These are phyloP conservation scores for Haemorhous mexicanus DNA, from an alignment of 2,113 vertebrate genomes.

Conservation along the genomic window DNA sequence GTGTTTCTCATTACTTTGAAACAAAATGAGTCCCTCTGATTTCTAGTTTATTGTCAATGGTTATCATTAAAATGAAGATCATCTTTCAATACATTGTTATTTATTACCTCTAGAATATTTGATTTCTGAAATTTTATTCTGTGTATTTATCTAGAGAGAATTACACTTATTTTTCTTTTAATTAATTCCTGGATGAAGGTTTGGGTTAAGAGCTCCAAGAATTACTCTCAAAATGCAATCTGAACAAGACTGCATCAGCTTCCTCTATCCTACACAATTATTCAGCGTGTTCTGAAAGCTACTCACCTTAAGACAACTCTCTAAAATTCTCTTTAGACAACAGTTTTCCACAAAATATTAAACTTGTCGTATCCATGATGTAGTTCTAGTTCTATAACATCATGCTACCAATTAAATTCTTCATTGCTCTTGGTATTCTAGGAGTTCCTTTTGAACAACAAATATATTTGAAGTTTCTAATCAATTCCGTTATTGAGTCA, in stretches of 20 bases:
- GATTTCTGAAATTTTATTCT: not conserved
- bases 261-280: not conserved
- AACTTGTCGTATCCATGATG: not conserved
- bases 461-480: not conserved
- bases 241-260: not conserved
- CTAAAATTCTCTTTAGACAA: not conserved
- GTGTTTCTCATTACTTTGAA: not conserved
- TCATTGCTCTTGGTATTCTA: not conserved
- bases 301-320: not conserved
- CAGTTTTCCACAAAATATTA: not conserved
- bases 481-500: not conserved
- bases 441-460: not conserved
- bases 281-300: not conserved
- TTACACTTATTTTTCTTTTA: not conserved
- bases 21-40: not conserved
- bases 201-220: not conserved
- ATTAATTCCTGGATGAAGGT: not conserved
- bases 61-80: not conserved
- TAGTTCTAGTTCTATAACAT: not conserved
- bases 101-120: not conserved
- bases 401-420: not conserved
- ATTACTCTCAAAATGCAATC: not conserved
- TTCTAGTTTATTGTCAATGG: not conserved
- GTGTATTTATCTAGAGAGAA: not conserved
- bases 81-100: not conserved